Evolutionary conservation across 2,797 vertebrate genomes (phyloP).

Genomic region (Momotus momota): DNA sequence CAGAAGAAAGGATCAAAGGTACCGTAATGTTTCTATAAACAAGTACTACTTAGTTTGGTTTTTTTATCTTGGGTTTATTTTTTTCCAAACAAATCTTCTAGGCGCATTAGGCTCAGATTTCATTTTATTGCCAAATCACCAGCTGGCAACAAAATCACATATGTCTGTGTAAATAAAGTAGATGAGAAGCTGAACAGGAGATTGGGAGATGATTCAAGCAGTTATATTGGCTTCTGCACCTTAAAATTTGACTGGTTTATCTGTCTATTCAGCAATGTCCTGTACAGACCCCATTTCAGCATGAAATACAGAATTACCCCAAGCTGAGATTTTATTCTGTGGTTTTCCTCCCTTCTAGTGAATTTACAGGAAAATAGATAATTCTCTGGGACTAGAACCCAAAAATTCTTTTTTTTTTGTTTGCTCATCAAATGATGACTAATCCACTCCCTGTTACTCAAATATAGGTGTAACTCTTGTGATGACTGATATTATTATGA

Average conservation of each 20-base stretch:
- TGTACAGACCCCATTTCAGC: conserved; percentile 23
- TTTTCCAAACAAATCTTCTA: conserved; percentile 72
- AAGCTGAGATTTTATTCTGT: conserved; percentile 55
- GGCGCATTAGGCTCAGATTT: conserved; percentile 69
- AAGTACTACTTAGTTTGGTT: conserved; percentile 72
- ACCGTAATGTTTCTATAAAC: conserved; percentile 75
- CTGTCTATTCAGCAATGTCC: conserved; percentile 70
- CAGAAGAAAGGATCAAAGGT: conserved; percentile 77
- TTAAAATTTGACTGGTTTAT: conserved; percentile 48
- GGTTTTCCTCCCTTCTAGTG: conserved; percentile 59
- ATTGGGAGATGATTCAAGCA: conserved; percentile 65
- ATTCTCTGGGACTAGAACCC: conserved; percentile 46
- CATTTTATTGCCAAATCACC: conserved; percentile 76
- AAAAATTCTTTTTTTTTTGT: conserved; percentile 50
- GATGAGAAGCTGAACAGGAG: conserved; percentile 67
- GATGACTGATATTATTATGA: conserved; percentile 50
- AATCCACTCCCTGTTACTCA: conserved; percentile 61
- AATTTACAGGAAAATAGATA: conserved; percentile 71
- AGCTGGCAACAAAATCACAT: conserved; percentile 74
- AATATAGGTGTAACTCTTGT: conserved; percentile 66
- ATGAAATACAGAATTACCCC: conserved; percentile 36
- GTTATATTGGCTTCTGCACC: conserved; percentile 60
- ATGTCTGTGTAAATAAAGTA: conserved; percentile 73
- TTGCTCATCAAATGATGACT: conserved; percentile 57
- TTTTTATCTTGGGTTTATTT: conserved; percentile 68